phyloP scores from a whole-genome alignment of 2,888 invertebrate species.

The Carcina quercana region DNA sequence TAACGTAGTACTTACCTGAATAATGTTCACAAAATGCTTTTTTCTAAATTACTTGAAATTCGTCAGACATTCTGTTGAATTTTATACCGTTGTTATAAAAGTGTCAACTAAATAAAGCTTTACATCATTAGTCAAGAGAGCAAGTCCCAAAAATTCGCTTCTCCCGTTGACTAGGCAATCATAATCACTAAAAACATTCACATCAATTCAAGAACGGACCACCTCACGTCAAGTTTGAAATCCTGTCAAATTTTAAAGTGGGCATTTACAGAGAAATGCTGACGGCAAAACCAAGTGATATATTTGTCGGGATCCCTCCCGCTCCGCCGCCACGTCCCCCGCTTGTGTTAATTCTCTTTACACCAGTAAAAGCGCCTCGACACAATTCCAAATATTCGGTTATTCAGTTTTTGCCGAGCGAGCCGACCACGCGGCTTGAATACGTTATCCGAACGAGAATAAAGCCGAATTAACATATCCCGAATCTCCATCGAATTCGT shows the following conservation, averaged over 20 bases:
- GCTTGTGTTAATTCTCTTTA: constrained; percentile 51
- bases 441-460: constrained; percentile 47
- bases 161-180: too few relatives aligned
- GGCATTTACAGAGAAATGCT: constrained; percentile 7
- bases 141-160: too few relatives aligned
- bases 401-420: constrained; percentile 49
- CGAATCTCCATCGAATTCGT: constrained; percentile 40
- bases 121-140: too few relatives aligned
- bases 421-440: constrained; percentile 40
- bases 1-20: background rate
- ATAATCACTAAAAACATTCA: too few relatives aligned
- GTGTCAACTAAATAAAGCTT: too few relatives aligned
- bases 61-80: too few relatives aligned
- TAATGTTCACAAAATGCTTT: too few relatives aligned
- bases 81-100: too few relatives aligned
- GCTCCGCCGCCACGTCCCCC: constrained; percentile 2
- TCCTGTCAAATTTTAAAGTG: constrained; percentile 8
- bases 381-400: constrained; percentile 55
- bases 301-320: constrained; percentile 28
- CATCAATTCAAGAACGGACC: background rate
- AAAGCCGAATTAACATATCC: constrained; percentile 58
- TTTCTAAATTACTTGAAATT: too few relatives aligned
- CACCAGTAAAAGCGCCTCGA: constrained; percentile 50
- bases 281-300: constrained; percentile 30
- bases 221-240: constrained; percentile 2